These are phyloP conservation scores for Clivina fossor DNA, from an alignment of 2,888 invertebrate genomes.

Conservation along the genomic window DNA sequence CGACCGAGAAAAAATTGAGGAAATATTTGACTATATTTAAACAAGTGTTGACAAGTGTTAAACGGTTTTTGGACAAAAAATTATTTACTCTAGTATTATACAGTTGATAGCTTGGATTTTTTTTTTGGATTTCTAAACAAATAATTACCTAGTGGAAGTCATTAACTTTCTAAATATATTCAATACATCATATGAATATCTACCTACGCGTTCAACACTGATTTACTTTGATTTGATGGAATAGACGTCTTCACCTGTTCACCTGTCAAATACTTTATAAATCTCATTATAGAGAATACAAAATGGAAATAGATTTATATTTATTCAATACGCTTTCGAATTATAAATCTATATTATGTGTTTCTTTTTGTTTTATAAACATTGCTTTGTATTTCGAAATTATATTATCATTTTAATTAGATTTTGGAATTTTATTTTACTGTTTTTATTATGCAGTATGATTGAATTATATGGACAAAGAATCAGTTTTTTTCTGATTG, in stretches of 20 bases:
- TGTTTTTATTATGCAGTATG: too few relatives aligned
- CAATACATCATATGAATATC: conserved; percentile 15
- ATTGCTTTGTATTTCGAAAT: conserved; percentile 8
- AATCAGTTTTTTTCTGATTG: too few relatives aligned
- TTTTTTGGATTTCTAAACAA: conserved; percentile 12
- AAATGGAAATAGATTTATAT: conserved; percentile 9
- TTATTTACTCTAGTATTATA: too few relatives aligned
- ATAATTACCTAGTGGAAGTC: conserved; percentile 17
- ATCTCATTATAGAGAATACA: neutral
- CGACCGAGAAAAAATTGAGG: conserved; percentile 1
- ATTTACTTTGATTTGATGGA: too few relatives aligned
- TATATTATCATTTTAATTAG: conserved; percentile 19
- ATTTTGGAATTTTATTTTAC: too few relatives aligned
- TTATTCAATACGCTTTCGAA: neutral
- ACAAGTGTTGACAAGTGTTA: conserved; percentile 24
- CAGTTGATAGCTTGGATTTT: neutral
- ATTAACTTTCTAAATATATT: conserved; percentile 20
- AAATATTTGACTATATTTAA: conserved; percentile 25
- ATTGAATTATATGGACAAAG: too few relatives aligned
- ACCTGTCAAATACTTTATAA: too few relatives aligned
- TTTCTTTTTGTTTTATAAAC: conserved; percentile 8
- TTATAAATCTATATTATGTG: neutral
- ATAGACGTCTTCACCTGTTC: conserved; percentile 9
- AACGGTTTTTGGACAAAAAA: too few relatives aligned
- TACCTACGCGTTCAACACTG: conserved; percentile 8